phyloP scores from a whole-genome alignment of 2,113 vertebrate genomes.

The Catharus minimus region DNA sequence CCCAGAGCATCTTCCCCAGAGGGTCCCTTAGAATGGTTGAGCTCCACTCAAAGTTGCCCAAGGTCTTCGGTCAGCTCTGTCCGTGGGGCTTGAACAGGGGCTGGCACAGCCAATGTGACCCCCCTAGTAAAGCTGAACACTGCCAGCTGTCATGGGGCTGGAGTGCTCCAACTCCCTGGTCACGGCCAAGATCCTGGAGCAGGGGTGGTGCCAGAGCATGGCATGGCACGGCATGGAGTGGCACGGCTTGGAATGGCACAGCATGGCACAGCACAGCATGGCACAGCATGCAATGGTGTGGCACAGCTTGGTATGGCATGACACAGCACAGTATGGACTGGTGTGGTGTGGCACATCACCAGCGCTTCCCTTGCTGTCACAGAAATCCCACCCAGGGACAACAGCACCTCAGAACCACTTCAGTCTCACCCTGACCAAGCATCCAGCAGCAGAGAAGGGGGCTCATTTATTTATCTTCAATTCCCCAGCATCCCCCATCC shows the following conservation, averaged over 20 bases:
- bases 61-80: not conserved
- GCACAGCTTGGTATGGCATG: no score
- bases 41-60: not conserved
- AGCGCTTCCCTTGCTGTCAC: not conserved
- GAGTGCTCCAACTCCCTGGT: fast-evolving
- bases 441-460: not conserved
- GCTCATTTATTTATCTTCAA: not conserved
- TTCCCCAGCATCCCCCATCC: not conserved
- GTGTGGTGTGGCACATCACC: not conserved
- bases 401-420: fast-evolving
- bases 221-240: fast-evolving
- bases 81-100: not conserved
- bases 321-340: not conserved
- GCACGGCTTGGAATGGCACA: no score
- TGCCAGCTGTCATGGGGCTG: fast-evolving
- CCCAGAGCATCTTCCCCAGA: not conserved
- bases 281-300: no score
- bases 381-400: not conserved
- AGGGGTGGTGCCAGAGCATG: not conserved
- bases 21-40: fast-evolving
- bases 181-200: not conserved
- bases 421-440: fast-evolving
- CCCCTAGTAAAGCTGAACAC: fast-evolving
- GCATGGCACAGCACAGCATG: not conserved
- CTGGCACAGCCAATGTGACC: fast-evolving